These are phyloP conservation scores for Pseudomyrmex cubaensis DNA, from an alignment of 1,140 invertebrate genomes.

Conservation along the genomic window DNA sequence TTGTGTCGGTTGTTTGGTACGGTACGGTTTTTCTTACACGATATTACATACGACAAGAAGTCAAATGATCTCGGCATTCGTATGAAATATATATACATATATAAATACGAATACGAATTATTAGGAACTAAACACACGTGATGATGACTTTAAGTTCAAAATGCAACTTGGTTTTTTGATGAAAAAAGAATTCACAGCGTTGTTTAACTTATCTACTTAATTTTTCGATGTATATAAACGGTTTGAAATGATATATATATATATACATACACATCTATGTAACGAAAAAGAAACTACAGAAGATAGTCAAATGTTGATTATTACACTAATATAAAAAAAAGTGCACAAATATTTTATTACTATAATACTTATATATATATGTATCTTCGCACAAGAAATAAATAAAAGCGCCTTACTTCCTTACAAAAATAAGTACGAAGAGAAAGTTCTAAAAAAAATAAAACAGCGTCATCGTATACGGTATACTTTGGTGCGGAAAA, in stretches of 20 bases:
- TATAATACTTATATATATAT: slow-evolving; percentile 15
- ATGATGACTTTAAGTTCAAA: background rate
- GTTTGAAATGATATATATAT: slow-evolving; percentile 7
- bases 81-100: slow-evolving; percentile 11
- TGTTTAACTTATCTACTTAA: slow-evolving; percentile 18
- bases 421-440: slow-evolving; percentile 3
- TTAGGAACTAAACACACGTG: slow-evolving; percentile 39
- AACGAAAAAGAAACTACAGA: slow-evolving; percentile 19
- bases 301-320: background rate
- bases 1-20: slow-evolving; percentile 3
- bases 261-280: background rate
- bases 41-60: slow-evolving; percentile 20
- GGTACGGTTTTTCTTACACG: background rate
- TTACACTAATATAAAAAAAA: background rate
- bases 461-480: background rate
- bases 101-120: background rate
- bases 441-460: background rate
- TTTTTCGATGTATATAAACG: slow-evolving; percentile 1
- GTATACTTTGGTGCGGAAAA: background rate
- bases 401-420: background rate
- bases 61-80: slow-evolving; percentile 19
- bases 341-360: background rate
- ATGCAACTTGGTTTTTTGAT: slow-evolving; percentile 2
- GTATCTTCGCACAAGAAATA: slow-evolving; percentile 15
- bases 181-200: slow-evolving; percentile 9